A percentile compares a stretch with the other conserved stretches of the same genome.
Conservation (phyloP, 1,140 invertebrate genomes). For the Formica exsecta region DNA sequence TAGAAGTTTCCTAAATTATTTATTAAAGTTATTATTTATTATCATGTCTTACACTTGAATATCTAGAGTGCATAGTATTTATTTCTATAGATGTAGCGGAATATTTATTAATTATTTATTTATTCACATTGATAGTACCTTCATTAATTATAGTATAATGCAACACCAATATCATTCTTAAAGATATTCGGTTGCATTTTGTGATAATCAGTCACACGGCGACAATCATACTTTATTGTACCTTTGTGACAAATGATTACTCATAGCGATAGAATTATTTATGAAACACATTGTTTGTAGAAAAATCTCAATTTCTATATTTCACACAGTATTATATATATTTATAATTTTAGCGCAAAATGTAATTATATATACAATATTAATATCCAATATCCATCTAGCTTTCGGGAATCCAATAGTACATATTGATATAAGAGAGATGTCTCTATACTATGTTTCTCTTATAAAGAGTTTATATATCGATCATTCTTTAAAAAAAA, state of each 20-base stretch:
- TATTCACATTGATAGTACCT: constrained; percentile 62
- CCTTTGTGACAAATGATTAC: constrained; percentile 44
- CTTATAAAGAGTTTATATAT: background rate
- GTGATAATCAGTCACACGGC: constrained; percentile 59
- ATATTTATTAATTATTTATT: constrained; percentile 70
- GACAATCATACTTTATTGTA: constrained; percentile 21
- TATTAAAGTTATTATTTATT: constrained; percentile 67
- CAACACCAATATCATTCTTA: background rate
- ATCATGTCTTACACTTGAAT: constrained; percentile 7
- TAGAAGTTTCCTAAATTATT: constrained; percentile 58
- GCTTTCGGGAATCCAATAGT: background rate
- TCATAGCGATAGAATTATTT: constrained; percentile 45
- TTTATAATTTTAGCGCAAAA: constrained; percentile 39
- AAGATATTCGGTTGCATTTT: constrained; percentile 29
- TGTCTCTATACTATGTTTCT: constrained; percentile 3
- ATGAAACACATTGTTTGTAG: constrained; percentile 67
- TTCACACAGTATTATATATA: constrained; percentile 65
- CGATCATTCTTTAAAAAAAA: background rate
- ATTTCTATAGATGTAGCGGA: constrained; percentile 30
- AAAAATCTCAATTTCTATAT: background rate
- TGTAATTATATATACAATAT: constrained; percentile 27
- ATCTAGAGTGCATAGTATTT: constrained; percentile 63
- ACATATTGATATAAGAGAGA: constrained; percentile 5
- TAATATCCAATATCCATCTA: constrained; percentile 26
- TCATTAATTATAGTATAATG: background rate